phyloP scores from a whole-genome alignment of 2,888 invertebrate genomes.

The Lampropteryx suffumata region DNA sequence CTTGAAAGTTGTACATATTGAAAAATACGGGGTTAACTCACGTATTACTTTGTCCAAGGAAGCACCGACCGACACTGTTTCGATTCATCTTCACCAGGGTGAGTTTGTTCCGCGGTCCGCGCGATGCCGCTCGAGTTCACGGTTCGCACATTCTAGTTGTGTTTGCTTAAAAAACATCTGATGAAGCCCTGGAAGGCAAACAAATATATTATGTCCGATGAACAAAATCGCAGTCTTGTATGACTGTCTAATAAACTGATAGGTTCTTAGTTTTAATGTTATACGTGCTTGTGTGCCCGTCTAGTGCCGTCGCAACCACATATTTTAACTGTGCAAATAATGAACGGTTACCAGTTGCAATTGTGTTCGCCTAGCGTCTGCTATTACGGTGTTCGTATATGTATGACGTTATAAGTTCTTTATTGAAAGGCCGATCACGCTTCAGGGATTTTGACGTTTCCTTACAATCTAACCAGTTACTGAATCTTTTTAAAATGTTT shows the following conservation, averaged over 20 bases:
- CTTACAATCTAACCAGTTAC: slow-evolving; percentile 44
- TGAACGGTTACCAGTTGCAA: slow-evolving; percentile 16
- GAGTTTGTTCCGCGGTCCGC: too few relatives aligned
- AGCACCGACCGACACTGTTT: too few relatives aligned
- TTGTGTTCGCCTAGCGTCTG: slow-evolving; percentile 14
- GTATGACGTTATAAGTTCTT: slow-evolving; percentile 40
- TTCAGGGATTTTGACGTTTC: slow-evolving; percentile 48
- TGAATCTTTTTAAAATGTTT: slow-evolving; percentile 32
- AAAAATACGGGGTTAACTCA: too few relatives aligned
- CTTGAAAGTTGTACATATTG: too few relatives aligned
- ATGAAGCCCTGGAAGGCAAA: not conserved
- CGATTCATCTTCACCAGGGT: too few relatives aligned
- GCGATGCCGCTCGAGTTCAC: too few relatives aligned
- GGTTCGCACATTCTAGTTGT: too few relatives aligned
- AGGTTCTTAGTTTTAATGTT: slow-evolving; percentile 8
- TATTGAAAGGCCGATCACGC: slow-evolving; percentile 43
- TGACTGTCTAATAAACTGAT: too few relatives aligned
- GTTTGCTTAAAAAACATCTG: not conserved
- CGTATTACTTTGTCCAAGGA: too few relatives aligned
- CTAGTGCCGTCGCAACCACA: slow-evolving; percentile 16
- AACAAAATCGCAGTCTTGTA: slow-evolving; percentile 11
- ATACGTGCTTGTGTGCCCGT: slow-evolving; percentile 4
- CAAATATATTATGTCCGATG: not conserved
- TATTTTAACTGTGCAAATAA: slow-evolving; percentile 26
- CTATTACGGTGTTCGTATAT: slow-evolving; percentile 18